Evolutionary conservation across 1,140 invertebrate genomes (phyloP).

Genomic region (Drosophila persimilis): DNA sequence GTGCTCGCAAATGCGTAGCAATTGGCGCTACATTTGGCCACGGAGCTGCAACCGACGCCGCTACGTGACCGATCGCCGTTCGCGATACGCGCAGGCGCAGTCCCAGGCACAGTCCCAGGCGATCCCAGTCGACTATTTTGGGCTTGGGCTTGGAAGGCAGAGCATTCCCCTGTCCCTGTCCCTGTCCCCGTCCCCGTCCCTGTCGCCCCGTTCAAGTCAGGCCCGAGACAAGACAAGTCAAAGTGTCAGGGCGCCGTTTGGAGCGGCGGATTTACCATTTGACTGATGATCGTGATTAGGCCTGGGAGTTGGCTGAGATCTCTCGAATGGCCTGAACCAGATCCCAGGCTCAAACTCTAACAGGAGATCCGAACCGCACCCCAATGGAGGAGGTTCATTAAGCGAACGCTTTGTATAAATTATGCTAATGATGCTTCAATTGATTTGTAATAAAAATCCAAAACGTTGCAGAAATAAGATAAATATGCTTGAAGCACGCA

Average conservation of each 20-base stretch:
- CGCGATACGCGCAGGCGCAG: constrained; percentile 38
- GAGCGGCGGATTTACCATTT: constrained; percentile 65
- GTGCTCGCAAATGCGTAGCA: constrained; percentile 78
- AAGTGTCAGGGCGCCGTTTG: constrained; percentile 70
- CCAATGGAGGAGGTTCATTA: constrained; percentile 68
- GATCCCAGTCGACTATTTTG: constrained; percentile 45
- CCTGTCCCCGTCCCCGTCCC: background rate
- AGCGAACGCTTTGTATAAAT: constrained; percentile 83
- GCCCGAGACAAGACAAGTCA: constrained; percentile 47
- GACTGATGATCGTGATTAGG: constrained; percentile 82
- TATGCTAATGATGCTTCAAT: constrained; percentile 83
- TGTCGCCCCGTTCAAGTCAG: background rate
- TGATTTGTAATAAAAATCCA: constrained; percentile 83
- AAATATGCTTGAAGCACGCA: constrained; percentile 82
- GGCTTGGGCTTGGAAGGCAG: constrained; percentile 15
- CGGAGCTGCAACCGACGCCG: constrained; percentile 56
- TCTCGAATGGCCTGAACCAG: background rate
- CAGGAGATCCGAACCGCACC: background rate
- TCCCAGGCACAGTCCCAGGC: background rate
- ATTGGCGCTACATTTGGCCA: constrained; percentile 80
- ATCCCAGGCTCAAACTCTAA: constrained; percentile 5
- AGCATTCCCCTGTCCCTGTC: background rate
- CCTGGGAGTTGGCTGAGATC: constrained; percentile 1
- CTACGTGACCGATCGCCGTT: constrained; percentile 77
- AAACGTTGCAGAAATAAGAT: constrained; percentile 75